Percentiles rank a stretch among this genome's conserved stretches.
Evolutionary conservation across 2,888 invertebrate genomes (phyloP).

Genomic region (Hypomecis punctinalis): DNA sequence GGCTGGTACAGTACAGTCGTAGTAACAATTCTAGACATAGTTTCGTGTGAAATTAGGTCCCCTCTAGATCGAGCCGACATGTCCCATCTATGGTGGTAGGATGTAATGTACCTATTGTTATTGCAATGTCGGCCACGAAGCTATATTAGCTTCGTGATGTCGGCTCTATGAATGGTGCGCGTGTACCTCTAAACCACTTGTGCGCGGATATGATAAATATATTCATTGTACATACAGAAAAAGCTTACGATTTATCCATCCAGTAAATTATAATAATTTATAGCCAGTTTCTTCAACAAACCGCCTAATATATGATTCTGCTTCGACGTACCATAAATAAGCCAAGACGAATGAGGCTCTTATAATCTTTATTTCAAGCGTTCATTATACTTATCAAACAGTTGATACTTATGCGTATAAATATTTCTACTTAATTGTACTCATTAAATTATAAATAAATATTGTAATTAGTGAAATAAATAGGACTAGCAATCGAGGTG

Average conservation of each 20-base stretch:
- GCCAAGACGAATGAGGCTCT: constrained; percentile 13
- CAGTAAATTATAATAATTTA: constrained; percentile 46
- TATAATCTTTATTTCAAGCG: constrained; percentile 37
- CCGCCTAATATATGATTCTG: constrained; percentile 22
- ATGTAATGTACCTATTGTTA: too few species aligned
- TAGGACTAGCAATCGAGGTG: constrained; percentile 45
- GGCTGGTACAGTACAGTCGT: too few species aligned
- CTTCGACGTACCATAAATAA: constrained; percentile 19
- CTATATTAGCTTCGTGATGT: too few species aligned
- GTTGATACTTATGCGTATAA: constrained; percentile 24
- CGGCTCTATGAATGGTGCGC: not conserved
- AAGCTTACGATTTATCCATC: constrained; percentile 12
- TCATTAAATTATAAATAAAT: constrained; percentile 28
- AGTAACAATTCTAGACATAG: too few species aligned
- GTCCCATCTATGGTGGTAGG: too few species aligned
- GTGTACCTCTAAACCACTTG: not conserved
- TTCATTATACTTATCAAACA: constrained; percentile 28
- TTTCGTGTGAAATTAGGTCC: too few species aligned
- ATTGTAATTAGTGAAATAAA: constrained; percentile 26
- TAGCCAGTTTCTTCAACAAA: constrained; percentile 22
- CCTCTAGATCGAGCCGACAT: too few species aligned
- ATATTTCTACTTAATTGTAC: constrained; percentile 14
- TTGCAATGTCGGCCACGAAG: too few species aligned
- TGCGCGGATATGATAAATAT: constrained; percentile 7
- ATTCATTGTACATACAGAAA: constrained; percentile 8